phyloP scores from a whole-genome alignment of 2,888 invertebrate species.

The Alloplasta piceator region DNA sequence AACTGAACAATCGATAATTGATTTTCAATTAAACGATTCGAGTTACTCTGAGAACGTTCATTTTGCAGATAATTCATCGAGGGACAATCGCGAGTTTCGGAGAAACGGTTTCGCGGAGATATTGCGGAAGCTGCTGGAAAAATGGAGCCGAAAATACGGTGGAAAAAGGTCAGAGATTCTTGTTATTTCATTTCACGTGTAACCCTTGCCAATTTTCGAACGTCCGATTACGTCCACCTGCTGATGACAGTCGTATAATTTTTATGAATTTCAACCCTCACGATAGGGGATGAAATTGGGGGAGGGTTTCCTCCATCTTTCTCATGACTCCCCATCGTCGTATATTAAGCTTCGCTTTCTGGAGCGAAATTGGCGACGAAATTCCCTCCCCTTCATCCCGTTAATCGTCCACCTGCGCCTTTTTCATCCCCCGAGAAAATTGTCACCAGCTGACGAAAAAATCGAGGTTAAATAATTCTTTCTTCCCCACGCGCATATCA shows the following conservation, averaged over 20 bases:
- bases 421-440: constrained; percentile 30
- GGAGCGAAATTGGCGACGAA: constrained; percentile 49
- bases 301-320: no score
- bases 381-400: constrained; percentile 11
- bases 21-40: no score
- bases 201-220: constrained; percentile 53
- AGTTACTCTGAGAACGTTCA: no score
- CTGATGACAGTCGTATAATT: constrained; percentile 62
- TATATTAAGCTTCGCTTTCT: constrained; percentile 30
- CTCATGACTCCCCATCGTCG: background rate
- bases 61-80: background rate
- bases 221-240: constrained; percentile 59
- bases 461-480: background rate
- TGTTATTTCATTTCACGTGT: constrained; percentile 53
- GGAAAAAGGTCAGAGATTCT: constrained; percentile 28
- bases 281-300: background rate
- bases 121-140: background rate
- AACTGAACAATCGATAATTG: no score
- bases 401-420: constrained; percentile 33
- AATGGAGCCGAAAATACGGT: no score
- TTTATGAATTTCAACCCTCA: constrained; percentile 57
- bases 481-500: background rate
- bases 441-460: constrained; percentile 46
- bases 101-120: background rate
- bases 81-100: background rate